These are phyloP conservation scores for Netelia melanura DNA, from an alignment of 2,888 invertebrate genomes.

Conservation along the genomic window DNA sequence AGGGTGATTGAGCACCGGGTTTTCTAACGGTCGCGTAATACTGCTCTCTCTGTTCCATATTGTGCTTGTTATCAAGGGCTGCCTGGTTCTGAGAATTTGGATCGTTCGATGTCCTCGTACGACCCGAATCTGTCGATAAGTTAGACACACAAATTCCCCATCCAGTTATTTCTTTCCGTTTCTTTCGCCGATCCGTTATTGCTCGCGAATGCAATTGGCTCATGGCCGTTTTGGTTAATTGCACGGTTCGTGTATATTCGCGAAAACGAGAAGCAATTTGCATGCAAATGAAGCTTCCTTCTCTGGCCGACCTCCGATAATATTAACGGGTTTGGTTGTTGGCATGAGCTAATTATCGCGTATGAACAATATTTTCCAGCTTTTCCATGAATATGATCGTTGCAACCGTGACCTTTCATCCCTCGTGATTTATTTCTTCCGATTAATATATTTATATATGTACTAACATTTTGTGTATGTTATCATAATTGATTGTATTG, in stretches of 20 bases:
- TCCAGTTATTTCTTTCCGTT: conserved; percentile 7
- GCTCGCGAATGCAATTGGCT: conserved; percentile 12
- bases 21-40: conserved; percentile 86
- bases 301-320: conserved; percentile 28
- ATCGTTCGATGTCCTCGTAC: conserved; percentile 79
- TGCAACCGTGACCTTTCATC: background rate
- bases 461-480: no score
- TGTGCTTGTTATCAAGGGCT: conserved; percentile 84
- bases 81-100: conserved; percentile 82
- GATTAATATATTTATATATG: background rate
- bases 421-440: background rate
- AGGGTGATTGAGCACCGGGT: conserved; percentile 85
- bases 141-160: background rate
- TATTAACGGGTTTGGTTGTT: conserved; percentile 33
- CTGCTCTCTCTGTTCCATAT: conserved; percentile 86
- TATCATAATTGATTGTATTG: no score
- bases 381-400: conserved; percentile 29
- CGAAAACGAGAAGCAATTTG: conserved; percentile 59
- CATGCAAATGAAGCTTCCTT: conserved; percentile 63
- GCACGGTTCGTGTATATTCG: conserved; percentile 16
- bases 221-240: conserved; percentile 47
- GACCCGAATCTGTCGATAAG: conserved; percentile 75
- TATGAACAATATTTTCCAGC: conserved; percentile 51
- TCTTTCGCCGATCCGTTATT: conserved; percentile 11
- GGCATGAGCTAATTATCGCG: conserved; percentile 57